Conservation (phyloP, 2,113 vertebrate species). For the Polypterus senegalus region DNA sequence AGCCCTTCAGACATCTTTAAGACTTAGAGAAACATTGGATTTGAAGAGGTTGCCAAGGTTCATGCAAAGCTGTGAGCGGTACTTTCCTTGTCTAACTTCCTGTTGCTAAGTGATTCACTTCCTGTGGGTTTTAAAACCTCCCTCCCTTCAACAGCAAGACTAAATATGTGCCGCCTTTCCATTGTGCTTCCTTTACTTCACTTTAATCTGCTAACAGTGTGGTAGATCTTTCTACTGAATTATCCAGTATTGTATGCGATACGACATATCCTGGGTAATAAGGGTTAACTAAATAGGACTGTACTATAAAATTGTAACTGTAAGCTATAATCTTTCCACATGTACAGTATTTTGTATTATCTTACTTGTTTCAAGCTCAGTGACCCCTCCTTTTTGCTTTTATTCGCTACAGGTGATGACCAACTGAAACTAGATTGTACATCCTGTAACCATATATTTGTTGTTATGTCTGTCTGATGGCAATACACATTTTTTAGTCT, state of each 20-base stretch:
- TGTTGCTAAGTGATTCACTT: not conserved
- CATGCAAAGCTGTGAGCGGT: constrained; percentile 7
- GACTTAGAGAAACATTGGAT: not conserved
- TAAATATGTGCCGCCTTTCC: too few species aligned
- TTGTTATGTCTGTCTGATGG: too few species aligned
- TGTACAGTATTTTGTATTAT: too few species aligned
- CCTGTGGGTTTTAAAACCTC: constrained; percentile 20
- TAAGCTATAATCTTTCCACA: too few species aligned
- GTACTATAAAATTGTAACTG: not conserved
- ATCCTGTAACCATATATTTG: too few species aligned
- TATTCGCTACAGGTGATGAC: too few species aligned
- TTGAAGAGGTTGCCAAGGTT: constrained; percentile 1
- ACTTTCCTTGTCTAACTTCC: constrained; percentile 10
- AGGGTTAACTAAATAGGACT: not conserved
- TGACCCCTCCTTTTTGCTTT: too few species aligned
- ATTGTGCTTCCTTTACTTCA: too few species aligned
- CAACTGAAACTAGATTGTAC: too few species aligned
- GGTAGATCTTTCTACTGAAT: not conserved
- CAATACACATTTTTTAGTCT: too few species aligned
- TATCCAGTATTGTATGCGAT: constrained; percentile 18
- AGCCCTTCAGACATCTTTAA: not conserved
- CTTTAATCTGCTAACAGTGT: not conserved
- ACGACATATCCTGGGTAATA: not conserved
- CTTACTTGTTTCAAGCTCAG: too few species aligned
- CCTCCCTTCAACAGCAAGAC: not conserved